Conservation (phyloP, 2,797 vertebrate genomes). For the Enoplosus armatus region DNA sequence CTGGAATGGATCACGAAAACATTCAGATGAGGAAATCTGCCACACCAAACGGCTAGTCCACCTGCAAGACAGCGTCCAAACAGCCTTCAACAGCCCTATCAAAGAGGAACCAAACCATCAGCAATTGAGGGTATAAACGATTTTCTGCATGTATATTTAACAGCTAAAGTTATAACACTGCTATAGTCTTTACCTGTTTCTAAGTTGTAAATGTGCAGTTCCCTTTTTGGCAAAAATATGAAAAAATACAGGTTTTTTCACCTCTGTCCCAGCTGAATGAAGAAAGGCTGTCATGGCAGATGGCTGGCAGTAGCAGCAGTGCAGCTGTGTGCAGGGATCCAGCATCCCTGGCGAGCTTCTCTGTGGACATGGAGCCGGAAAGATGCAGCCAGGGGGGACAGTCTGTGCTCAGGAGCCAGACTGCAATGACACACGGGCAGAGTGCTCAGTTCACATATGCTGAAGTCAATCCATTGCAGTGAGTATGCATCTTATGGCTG, state of each 20-base stretch:
- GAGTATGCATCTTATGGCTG: slow-evolving; percentile 15
- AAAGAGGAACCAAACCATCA: slow-evolving; percentile 1
- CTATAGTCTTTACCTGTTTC: neutral
- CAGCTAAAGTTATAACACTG: neutral
- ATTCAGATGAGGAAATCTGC: neutral
- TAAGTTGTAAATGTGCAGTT: neutral
- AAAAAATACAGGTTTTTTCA: neutral
- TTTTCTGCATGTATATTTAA: neutral
- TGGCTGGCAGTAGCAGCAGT: neutral
- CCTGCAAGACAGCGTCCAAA: slow-evolving; percentile 12
- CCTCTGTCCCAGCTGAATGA: slow-evolving; percentile 31
- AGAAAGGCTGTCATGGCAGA: neutral
- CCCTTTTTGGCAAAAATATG: neutral
- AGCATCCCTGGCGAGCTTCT: slow-evolving; percentile 34
- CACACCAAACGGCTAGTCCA: neutral
- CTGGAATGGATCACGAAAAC: neutral
- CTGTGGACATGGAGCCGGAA: slow-evolving; percentile 60
- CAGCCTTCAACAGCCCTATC: neutral
- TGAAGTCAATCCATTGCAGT: slow-evolving; percentile 12
- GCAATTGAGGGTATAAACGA: neutral
- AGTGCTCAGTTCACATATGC: neutral
- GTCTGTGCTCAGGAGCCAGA: neutral
- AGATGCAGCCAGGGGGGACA: neutral
- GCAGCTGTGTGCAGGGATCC: slow-evolving; percentile 20
- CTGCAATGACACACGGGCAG: neutral